Base-by-base conservation (phyloP, 2,113 vertebrate genomes). In the Emydura subglobosa region DNA sequence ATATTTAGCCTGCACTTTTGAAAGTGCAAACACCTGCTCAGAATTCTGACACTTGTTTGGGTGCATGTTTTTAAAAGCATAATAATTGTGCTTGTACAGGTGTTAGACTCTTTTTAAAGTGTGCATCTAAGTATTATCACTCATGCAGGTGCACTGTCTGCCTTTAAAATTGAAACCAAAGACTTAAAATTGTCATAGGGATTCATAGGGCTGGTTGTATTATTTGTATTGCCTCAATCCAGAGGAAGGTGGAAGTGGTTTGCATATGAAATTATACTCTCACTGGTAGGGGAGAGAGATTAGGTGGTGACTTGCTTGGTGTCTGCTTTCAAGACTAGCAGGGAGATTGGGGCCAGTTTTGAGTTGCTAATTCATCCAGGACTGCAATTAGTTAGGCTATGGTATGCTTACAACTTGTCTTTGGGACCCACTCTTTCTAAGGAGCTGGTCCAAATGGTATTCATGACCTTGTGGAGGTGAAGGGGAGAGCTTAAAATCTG, bases 281-380 rank as follows among this genome's bases (percentile, higher is more conserved):
- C 17, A 1, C 79, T 78, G 6, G 21, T 65, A 51, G 47, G 85
- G 53, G 25, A 90, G 24, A 27, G 44, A n/a, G n/a, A 24, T 27
- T 34, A 49, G 82, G 24, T 50, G 25, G 51, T n/a, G 5, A 11
- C 25, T 51, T n/a, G 5, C 34, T 10, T 42, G 11, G 34, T 61
- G 19, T 42, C 11, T 17, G 10, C 0, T 85, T 10, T 1, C n/a
- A n/a, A 51, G 61, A 1, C 55, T 87, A 85, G n/a, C 0, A 1
- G 4, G 29, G 44, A 53, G 29, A 0, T 2, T 51, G 57, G 31
- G 53, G 39, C 27, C 24, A 53, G 65, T 19, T 2, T 10, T 6
- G 44, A 27, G 65, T 50, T 19, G 22, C 76, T 49, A 22, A 29
- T 12, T 11, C 55, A 74, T 21, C 31, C 65, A 81, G 16, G 1